Conservation (phyloP, 2,888 invertebrate species). For the Sarcophaga carnaria region DNA sequence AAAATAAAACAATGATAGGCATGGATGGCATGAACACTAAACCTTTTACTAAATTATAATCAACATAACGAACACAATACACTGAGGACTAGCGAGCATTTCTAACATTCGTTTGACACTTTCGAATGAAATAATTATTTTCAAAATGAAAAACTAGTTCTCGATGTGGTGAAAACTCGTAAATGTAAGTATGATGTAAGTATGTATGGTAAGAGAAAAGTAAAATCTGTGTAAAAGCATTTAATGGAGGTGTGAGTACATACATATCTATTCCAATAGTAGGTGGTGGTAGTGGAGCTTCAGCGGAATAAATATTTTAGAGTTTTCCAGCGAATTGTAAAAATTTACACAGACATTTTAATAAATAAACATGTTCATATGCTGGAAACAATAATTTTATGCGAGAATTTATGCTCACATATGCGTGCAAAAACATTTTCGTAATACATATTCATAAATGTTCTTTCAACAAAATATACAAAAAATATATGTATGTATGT, state of each 20-base stretch:
- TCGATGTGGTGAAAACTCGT: background rate
- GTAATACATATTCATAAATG: slow-evolving; percentile 38
- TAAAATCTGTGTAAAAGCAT: slow-evolving; percentile 12
- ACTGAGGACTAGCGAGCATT: background rate
- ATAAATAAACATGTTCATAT: slow-evolving; percentile 39
- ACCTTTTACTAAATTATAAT: slow-evolving; percentile 1
- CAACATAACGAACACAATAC: background rate
- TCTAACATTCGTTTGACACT: too few relatives aligned
- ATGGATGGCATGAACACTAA: background rate
- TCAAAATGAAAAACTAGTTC: too few relatives aligned
- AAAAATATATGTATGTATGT: too few relatives aligned
- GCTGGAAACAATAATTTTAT: slow-evolving; percentile 30
- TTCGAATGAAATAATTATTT: too few relatives aligned
- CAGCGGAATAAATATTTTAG: background rate
- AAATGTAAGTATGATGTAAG: background rate
- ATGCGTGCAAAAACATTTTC: slow-evolving; percentile 12
- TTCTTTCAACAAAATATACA: slow-evolving; percentile 25
- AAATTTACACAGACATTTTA: slow-evolving; percentile 25
- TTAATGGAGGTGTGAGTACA: background rate
- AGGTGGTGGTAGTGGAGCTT: background rate
- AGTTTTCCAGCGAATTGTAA: slow-evolving; percentile 32
- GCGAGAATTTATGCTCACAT: slow-evolving; percentile 1
- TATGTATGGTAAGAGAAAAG: background rate
- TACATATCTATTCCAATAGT: background rate
- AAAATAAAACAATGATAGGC: slow-evolving; percentile 19